A percentile compares a stretch with the other conserved stretches of the same genome.
These are phyloP conservation scores for Beris morrisii DNA, from an alignment of 2,888 invertebrate genomes.

Conservation along the genomic window DNA sequence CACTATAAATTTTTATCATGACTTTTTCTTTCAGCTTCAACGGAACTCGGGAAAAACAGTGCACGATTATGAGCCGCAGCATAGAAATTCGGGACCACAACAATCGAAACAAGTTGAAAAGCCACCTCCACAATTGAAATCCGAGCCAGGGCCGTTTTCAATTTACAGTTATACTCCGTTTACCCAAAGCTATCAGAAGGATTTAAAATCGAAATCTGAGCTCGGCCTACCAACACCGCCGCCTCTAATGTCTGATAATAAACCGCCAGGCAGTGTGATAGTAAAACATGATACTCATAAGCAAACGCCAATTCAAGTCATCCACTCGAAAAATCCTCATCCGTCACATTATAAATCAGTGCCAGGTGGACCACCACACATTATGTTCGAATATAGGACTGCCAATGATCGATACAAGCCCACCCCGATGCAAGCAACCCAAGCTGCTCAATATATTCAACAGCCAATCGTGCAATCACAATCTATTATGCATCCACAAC, in stretches of 20 bases:
- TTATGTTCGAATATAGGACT: conserved; percentile 47
- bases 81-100: conserved; percentile 30
- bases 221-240: conserved; percentile 64
- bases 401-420: conserved; percentile 50
- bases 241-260: conserved; percentile 68
- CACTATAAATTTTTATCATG: background rate
- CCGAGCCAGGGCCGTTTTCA: conserved; percentile 66
- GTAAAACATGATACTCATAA: conserved; percentile 65
- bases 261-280: conserved; percentile 65
- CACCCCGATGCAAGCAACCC: conserved; percentile 53
- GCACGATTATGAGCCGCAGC: conserved; percentile 37
- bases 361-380: conserved; percentile 44
- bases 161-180: conserved; percentile 62
- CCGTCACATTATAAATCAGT: conserved; percentile 43
- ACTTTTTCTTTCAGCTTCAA: conserved; percentile 31
- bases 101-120: conserved; percentile 37
- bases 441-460: conserved; percentile 41
- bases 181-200: conserved; percentile 35
- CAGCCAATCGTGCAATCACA: conserved; percentile 47
- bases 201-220: conserved; percentile 37
- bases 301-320: conserved; percentile 43
- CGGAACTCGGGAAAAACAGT: conserved; percentile 33
- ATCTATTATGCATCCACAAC: conserved; percentile 40
- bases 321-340: conserved; percentile 37
- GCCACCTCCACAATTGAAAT: conserved; percentile 56